Evolutionary conservation across 2,797 vertebrate genomes (phyloP), one percentile per base, ranked within the genome.

Genomic region (Bradypodion ventrale): DNA sequence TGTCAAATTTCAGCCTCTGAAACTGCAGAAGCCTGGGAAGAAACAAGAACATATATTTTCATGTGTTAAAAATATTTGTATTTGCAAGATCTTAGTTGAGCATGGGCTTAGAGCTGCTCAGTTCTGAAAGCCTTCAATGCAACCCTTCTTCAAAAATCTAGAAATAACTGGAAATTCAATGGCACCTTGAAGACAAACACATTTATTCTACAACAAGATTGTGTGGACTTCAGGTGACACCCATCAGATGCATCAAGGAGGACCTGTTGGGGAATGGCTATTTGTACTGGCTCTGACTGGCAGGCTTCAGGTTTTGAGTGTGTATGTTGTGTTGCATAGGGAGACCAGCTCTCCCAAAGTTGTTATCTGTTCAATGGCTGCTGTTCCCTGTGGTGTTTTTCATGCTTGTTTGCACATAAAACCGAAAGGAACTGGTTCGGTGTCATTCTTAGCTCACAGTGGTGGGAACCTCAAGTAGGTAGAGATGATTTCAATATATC

Each of bases 401-500:
- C 23, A 5, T 35, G 5, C 37, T 40, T 70, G 19, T 69, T 69
- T 42, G 37, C 27, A 69, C 27, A 21, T 40, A 42, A 42, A 70
- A 25, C 23, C 37, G 12, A 27, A 68, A 68, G 16, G 35, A 46
- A 8, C 21, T 35, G 15, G 9, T 32, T 62, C 10, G 27, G 2
- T 65, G 23, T 8, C 46, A 32, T 27, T 66, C 42, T 56, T 5
- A 0, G 65, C 46, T 75, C 37, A 25, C 46, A 2, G 27, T 35
- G 32, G n/a, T 19, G 66, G 66, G 74, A 75, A 75, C 59, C 60
- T 75, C 7, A 8, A 78, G 75, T 63, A 63, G 6, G 4, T 93
- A 91, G 90, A 95, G 94, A 95, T 69, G 87, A n/a, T n/a, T n/a
- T n/a, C n/a, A 93, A 94, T 93, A 44, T 35, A 12, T n/a, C 1